phyloP scores from a whole-genome alignment of 1,140 invertebrate species.

The Lethocerus indicus region DNA sequence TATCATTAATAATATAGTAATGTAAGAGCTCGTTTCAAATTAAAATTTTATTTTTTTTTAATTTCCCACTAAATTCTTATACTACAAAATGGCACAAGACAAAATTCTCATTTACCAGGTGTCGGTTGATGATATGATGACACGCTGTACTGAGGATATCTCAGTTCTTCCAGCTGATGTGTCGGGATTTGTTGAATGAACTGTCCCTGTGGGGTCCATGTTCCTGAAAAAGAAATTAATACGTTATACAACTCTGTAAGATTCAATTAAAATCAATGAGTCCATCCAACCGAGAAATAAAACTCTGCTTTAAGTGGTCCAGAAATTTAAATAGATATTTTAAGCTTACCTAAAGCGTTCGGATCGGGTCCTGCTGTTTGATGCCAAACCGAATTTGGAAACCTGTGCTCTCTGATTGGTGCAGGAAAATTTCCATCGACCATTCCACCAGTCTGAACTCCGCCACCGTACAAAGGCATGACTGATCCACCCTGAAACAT shows the following conservation, averaged over 20 bases:
- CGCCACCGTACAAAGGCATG: constrained; percentile 18
- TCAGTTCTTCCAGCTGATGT: constrained; percentile 18
- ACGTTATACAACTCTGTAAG: not conserved
- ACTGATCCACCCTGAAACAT: too few species aligned
- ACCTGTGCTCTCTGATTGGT: constrained; percentile 16
- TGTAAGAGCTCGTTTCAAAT: not conserved
- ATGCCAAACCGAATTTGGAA: constrained; percentile 19
- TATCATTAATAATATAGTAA: not conserved
- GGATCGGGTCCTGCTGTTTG: constrained; percentile 16
- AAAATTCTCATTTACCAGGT: constrained; percentile 12
- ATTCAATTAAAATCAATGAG: not conserved
- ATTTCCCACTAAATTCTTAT: not conserved
- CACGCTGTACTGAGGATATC: constrained; percentile 19
- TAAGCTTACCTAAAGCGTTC: constrained; percentile 11
- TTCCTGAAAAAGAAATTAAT: constrained; percentile 10
- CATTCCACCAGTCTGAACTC: constrained; percentile 12
- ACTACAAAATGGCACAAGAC: not conserved
- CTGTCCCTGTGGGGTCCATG: constrained; percentile 20
- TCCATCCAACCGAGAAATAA: not conserved
- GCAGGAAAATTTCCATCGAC: constrained; percentile 14
- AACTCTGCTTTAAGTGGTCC: not conserved
- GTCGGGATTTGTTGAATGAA: constrained; percentile 20
- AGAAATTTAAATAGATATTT: not conserved
- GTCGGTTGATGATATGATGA: constrained; percentile 14
- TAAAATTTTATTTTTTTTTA: not conserved